Conservation (phyloP, 2,888 invertebrate species). For the Tinea trinotella region DNA sequence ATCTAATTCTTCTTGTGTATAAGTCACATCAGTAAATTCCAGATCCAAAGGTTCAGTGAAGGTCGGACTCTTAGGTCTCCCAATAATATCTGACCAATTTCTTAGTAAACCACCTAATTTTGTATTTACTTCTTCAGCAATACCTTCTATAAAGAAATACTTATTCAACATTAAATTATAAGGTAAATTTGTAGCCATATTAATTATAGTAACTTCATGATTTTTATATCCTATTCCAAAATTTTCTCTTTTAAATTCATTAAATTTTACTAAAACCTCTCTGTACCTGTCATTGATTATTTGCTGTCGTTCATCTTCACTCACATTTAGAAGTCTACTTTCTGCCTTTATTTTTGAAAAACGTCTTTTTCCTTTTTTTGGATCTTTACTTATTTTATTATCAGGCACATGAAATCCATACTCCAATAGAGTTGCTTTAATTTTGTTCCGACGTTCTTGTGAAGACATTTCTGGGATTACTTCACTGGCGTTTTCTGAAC, state of each 20-base stretch:
- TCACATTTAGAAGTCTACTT: slow-evolving; percentile 40
- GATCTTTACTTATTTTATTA: slow-evolving; percentile 30
- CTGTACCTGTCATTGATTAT: slow-evolving; percentile 46
- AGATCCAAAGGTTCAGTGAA: slow-evolving; percentile 28
- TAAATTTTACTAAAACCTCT: slow-evolving; percentile 41
- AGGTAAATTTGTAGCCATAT: slow-evolving; percentile 31
- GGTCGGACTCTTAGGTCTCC: slow-evolving; percentile 72
- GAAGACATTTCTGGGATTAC: slow-evolving; percentile 27
- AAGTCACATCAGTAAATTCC: slow-evolving; percentile 43
- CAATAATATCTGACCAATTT: slow-evolving; percentile 75
- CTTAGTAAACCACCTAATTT: slow-evolving; percentile 67
- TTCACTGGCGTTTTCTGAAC: background rate
- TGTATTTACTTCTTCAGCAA: slow-evolving; percentile 51
- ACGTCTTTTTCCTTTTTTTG: background rate
- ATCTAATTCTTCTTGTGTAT: slow-evolving; percentile 49
- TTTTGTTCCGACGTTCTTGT: slow-evolving; percentile 43
- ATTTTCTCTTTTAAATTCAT: slow-evolving; percentile 28
- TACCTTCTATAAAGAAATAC: slow-evolving; percentile 56
- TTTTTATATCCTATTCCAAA: slow-evolving; percentile 17
- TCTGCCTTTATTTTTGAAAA: background rate
- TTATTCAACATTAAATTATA: slow-evolving; percentile 40
- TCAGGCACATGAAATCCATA: slow-evolving; percentile 73
- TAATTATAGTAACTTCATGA: background rate
- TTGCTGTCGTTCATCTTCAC: slow-evolving; percentile 42
- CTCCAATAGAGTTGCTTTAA: slow-evolving; percentile 70